A percentile compares a stretch with the other conserved stretches of the same genome.
These are phyloP conservation scores for Papilio polyxenes DNA, from an alignment of 1,140 invertebrate genomes.

Conservation along the genomic window DNA sequence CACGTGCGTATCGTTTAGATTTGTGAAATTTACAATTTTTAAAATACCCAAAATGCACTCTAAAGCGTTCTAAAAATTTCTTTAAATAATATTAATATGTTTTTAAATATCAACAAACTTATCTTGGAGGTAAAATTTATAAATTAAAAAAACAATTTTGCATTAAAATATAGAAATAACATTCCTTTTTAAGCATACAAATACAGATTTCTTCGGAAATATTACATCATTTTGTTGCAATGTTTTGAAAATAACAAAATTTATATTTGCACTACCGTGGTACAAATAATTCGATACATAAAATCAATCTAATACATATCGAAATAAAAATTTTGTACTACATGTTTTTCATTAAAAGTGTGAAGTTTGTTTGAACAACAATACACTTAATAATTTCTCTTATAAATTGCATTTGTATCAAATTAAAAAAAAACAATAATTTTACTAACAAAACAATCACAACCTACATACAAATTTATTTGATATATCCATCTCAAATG, in stretches of 20 bases:
- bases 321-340: neutral
- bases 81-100: neutral
- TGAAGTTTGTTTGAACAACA: neutral
- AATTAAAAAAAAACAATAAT: neutral
- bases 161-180: neutral
- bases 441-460: neutral
- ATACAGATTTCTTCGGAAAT: neutral
- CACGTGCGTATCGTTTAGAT: conserved; percentile 57
- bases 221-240: neutral
- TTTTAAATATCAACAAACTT: neutral
- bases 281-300: neutral
- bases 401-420: neutral
- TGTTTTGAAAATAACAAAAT: neutral
- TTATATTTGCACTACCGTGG: neutral
- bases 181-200: neutral
- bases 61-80: conserved; percentile 9
- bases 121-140: neutral
- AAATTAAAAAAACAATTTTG: neutral
- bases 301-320: neutral
- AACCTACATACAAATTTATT: neutral
- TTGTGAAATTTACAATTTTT: conserved; percentile 50
- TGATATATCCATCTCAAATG: neutral
- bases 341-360: neutral
- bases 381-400: neutral
- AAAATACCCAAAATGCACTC: conserved; percentile 24